phyloP scores from a whole-genome alignment of 2,113 vertebrate species.

The Mugil cephalus region DNA sequence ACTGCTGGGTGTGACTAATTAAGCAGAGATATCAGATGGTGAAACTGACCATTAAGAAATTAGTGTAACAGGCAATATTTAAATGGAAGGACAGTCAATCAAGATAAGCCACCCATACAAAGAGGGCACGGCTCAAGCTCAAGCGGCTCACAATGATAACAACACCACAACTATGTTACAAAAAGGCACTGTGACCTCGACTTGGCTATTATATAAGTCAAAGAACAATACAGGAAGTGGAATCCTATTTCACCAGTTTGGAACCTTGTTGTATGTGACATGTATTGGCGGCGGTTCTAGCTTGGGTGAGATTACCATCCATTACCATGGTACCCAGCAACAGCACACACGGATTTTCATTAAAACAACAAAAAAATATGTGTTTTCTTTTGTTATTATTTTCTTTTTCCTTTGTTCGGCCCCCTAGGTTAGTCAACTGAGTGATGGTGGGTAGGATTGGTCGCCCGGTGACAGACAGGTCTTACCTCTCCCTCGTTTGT shows the following conservation, averaged over 20 bases:
- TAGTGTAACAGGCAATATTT: constrained; percentile 55
- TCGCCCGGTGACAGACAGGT: no score
- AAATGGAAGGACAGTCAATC: constrained; percentile 49
- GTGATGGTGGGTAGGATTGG: no score
- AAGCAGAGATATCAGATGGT: constrained; percentile 74
- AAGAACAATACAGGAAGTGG: constrained; percentile 58
- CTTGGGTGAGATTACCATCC: no score
- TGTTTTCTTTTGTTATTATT: no score
- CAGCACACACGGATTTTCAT: no score
- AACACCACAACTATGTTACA: background rate
- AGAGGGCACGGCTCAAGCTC: background rate
- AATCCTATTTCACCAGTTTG: constrained; percentile 61
- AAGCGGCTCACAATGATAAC: constrained; percentile 17
- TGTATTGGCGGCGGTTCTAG: no score
- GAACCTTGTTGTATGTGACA: constrained; percentile 44
- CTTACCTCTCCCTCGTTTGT: no score
- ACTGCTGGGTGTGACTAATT: constrained; percentile 76
- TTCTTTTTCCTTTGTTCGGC: no score
- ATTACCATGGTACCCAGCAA: no score
- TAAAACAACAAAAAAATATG: no score
- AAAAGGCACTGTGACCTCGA: constrained; percentile 57
- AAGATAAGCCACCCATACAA: constrained; percentile 20
- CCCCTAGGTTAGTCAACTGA: no score
- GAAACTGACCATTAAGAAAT: constrained; percentile 70
- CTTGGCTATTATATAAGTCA: constrained; percentile 37